These are phyloP conservation scores for Atrichornis clamosus DNA, from an alignment of 2,113 vertebrate genomes.

Conservation along the genomic window DNA sequence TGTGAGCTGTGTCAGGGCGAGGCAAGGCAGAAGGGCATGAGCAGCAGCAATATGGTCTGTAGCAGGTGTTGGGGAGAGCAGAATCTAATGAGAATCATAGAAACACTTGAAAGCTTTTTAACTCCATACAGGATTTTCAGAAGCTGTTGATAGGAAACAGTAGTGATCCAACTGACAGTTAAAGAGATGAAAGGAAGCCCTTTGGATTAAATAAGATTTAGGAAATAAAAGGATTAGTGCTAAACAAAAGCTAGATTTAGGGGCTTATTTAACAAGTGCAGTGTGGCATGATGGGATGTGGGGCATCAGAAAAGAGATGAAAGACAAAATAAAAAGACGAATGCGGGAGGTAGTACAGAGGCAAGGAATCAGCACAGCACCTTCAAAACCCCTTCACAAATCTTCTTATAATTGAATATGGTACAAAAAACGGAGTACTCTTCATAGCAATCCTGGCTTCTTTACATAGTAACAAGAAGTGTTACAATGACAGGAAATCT, in stretches of 20 bases:
- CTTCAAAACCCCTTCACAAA: constrained; percentile 56
- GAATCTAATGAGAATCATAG: constrained; percentile 55
- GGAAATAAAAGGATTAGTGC: constrained; percentile 81
- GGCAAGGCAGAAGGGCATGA: neutral
- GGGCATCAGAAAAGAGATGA: constrained; percentile 69
- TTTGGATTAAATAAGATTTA: constrained; percentile 77
- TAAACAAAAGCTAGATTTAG: constrained; percentile 79
- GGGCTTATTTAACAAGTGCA: constrained; percentile 75
- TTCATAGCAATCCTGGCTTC: constrained; percentile 39
- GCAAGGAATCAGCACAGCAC: constrained; percentile 45
- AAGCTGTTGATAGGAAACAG: constrained; percentile 58
- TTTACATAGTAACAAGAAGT: constrained; percentile 55
- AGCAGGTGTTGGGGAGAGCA: constrained; percentile 43
- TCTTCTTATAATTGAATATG: constrained; percentile 77
- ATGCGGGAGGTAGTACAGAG: constrained; percentile 32
- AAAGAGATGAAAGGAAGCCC: constrained; percentile 76
- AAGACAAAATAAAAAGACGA: constrained; percentile 51
- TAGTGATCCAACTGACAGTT: constrained; percentile 67
- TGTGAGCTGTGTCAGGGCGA: accelerated
- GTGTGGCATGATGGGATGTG: constrained; percentile 70
- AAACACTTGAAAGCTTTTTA: constrained; percentile 69
- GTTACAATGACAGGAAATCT: constrained; percentile 39
- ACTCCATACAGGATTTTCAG: constrained; percentile 47
- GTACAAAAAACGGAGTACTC: neutral
- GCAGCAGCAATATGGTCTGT: constrained; percentile 11